Conservation (phyloP, 2,888 invertebrate genomes). For the Chrysolina americana region DNA sequence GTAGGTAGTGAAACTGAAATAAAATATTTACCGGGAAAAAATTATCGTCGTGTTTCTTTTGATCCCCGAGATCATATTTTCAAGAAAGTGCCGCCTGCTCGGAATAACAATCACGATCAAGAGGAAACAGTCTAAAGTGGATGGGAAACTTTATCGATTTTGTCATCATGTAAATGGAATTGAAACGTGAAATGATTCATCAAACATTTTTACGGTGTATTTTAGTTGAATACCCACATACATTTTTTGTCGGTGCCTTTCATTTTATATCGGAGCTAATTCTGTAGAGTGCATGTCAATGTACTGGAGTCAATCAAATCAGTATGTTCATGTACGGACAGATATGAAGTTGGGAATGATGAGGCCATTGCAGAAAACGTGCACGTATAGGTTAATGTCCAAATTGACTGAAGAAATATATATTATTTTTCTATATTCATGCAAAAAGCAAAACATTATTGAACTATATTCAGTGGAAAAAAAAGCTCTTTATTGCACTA, state of each 20-base stretch:
- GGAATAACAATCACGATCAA: constrained; percentile 20
- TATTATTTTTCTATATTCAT: too few relatives aligned
- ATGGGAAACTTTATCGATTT: constrained; percentile 37
- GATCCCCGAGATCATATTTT: constrained; percentile 21
- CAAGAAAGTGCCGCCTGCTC: constrained; percentile 8
- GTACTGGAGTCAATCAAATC: not conserved
- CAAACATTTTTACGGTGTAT: constrained; percentile 20
- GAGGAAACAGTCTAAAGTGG: constrained; percentile 17
- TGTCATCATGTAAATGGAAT: constrained; percentile 41
- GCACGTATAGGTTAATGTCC: too few relatives aligned
- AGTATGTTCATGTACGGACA: too few relatives aligned
- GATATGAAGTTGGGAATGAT: too few relatives aligned
- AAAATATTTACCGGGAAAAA: constrained; percentile 45
- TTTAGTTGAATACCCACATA: constrained; percentile 21
- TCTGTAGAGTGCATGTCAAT: not conserved
- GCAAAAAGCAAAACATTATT: too few relatives aligned
- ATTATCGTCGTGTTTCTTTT: constrained; percentile 14
- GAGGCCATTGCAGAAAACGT: too few relatives aligned
- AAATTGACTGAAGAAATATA: too few relatives aligned
- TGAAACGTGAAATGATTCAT: constrained; percentile 34
- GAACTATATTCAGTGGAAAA: too few relatives aligned
- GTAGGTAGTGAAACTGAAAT: constrained; percentile 41
- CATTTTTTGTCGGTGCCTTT: constrained; percentile 6
- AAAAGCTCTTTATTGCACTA: too few relatives aligned
- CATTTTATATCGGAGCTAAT: not conserved